Conservation (phyloP, 2,888 invertebrate genomes). For the Graphium colonna region DNA sequence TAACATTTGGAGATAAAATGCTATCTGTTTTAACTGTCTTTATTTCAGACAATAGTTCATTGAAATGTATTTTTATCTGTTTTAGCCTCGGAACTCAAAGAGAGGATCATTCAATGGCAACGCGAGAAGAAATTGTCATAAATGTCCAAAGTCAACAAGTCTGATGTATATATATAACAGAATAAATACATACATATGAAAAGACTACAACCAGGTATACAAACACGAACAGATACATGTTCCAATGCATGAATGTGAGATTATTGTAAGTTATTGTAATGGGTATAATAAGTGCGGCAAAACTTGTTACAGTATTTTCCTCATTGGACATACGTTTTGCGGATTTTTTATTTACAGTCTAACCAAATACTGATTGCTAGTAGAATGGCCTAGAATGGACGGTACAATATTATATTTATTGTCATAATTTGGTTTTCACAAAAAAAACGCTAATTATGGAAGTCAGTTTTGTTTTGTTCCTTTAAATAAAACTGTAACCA, state of each 20-base stretch:
- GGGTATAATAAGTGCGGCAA: conserved; percentile 36
- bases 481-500: background rate
- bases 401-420: too few relatives aligned
- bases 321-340: too few relatives aligned
- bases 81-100: conserved; percentile 90
- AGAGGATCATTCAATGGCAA: conserved; percentile 93
- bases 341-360: too few relatives aligned
- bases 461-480: too few relatives aligned
- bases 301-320: conserved; percentile 26
- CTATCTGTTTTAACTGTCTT: background rate
- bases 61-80: conserved; percentile 30
- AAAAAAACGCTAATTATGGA: too few relatives aligned
- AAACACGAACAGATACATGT: conserved; percentile 66
- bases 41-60: background rate
- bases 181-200: conserved; percentile 49
- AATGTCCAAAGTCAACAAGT: conserved; percentile 61
- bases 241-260: conserved; percentile 67
- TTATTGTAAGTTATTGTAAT: conserved; percentile 58
- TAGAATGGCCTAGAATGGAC: too few relatives aligned
- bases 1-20: too few relatives aligned
- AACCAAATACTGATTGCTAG: too few relatives aligned
- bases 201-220: conserved; percentile 62
- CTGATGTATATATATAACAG: conserved; percentile 76
- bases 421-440: too few relatives aligned
- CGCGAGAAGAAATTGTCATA: conserved; percentile 83